phyloP scores from a whole-genome alignment of 2,797 vertebrate genomes.

The Pangasius krempfi region DNA sequence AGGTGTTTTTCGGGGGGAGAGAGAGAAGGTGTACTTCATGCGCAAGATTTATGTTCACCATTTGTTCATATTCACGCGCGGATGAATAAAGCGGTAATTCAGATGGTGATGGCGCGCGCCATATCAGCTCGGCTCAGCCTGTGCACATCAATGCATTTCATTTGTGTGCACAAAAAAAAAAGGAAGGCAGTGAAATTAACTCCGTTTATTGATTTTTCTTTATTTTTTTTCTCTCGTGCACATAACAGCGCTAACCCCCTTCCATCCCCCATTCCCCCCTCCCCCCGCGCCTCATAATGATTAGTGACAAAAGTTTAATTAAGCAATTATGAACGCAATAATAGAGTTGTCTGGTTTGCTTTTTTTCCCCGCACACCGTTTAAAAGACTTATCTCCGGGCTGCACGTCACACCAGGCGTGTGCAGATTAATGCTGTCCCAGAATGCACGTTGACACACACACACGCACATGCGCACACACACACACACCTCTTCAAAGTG shows the following conservation, averaged over 20 bases:
- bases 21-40: conserved; percentile 96
- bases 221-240: conserved; percentile 84
- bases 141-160: conserved; percentile 99
- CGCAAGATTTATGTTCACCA: conserved; percentile 99
- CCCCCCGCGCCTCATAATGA: conserved; percentile 85
- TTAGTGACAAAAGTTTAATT: conserved; percentile 99
- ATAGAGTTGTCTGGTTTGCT: conserved; percentile 99
- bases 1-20: conserved; percentile 73
- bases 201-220: conserved; percentile 99
- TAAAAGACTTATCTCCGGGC: conserved; percentile 98
- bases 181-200: conserved; percentile 93
- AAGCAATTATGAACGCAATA: conserved; percentile 99
- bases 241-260: conserved; percentile 99
- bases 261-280: conserved; percentile 60
- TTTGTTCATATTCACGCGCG: conserved; percentile 99
- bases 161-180: conserved; percentile 86
- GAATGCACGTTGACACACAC: conserved; percentile 16
- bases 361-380: conserved; percentile 77
- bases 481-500: conserved; percentile 24
- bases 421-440: conserved; percentile 94
- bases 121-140: conserved; percentile 99
- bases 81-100: conserved; percentile 99
- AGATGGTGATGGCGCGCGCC: conserved; percentile 98
- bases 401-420: conserved; percentile 99
- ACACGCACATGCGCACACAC: neutral